Base-by-base conservation (phyloP, 35 echinoderm and acorn worm genomes). In the Lytechinus variegatus region DNA sequence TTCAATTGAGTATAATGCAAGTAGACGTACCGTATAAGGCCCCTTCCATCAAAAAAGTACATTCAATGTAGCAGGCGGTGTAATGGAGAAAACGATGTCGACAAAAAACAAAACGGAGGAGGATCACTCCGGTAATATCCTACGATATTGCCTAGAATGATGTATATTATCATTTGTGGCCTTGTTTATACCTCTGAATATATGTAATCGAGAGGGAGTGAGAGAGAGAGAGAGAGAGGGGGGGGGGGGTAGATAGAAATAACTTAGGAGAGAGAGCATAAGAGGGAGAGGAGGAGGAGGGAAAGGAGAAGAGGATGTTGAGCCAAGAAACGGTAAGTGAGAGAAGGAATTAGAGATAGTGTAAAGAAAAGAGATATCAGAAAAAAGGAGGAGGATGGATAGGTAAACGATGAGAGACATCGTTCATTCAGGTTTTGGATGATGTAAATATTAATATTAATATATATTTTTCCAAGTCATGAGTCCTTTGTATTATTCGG, bases 141-240 rank as follows among this genome's bases (percentile, higher is more conserved):
- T 16, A 79, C 66, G 66, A 79, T 79, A 79, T 79, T 79, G 66
- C 66, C 66, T 79, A n/a, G 66, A 79, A 79, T 79, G 66, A 79
- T 79, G 66, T 79, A 79, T 79, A 79, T 79, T 79, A 79, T 79
- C 66, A 79, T 79, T 79, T 79, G 19, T 79, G 4, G 66, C 16
- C 66, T 79, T 79, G 19, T 79, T 79, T 79, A 79, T 24, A 16
- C 2, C 5, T 24, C 66, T 79, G 19, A 24, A 71, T 71, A 79
- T 24, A 79, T 79, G n/a, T 5, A 24, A 16, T 79, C 6, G 21
- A 79, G 66, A n/a, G 66, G 6, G 66, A 79, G 66, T 4, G 14
- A 16, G 66, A 79, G 66, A 79, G 21, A 79, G 61, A 71, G 61
- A 16, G 13, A 14, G 60, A 13, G 60, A 66, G 9, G 19, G 60